Base-by-base conservation (phyloP, 2,113 vertebrate species). In the Oceanodroma tethys region DNA sequence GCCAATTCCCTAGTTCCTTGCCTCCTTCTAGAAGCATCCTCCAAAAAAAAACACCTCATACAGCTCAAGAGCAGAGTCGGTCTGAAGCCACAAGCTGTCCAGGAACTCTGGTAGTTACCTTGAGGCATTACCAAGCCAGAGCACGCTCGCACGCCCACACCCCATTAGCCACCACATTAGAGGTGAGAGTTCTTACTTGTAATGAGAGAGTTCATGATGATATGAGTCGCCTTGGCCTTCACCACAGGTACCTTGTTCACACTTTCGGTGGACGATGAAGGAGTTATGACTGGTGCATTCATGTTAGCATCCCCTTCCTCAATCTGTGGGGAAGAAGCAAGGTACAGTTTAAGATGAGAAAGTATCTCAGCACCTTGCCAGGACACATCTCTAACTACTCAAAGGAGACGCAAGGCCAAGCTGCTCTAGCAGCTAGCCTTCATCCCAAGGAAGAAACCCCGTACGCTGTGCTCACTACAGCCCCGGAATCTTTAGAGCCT, bases 181-280 rank as follows among this genome's bases (percentile, higher is more conserved):
- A 82, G 34, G 11, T 2, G 65, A 80, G 79, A 87, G 63, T 11
- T 96, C 99, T 99, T 99, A 99, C 99, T 99, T 98, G 98, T 99
- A 97, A 99, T 98, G 50, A 99, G 98, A 65, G 99, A 99, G 97
- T 81, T 99, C 99, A 99, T 99, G 97, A 99, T 98, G 98, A 99
- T 56, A 16, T 98, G 98, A 25, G 99, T 99, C 83, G 99, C 99
- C 97, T 99, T 99, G 75, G 99, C 98, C 98, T 99, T 99, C 97
- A 99, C 99, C 95, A 99, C 98, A 5, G 99, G 98, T 55, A 96
- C 98, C 96, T 98, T 99, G 84, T 97, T 97, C 88, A 93, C 47
- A 50, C 95, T 81, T 58, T 98, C 91, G 26, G 81, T 95, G 82
- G 98, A 81, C 0, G 96, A 88, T 36, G 96, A 72, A 52, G 97